Conservation (phyloP, 2,797 vertebrate species). For the Salmo trutta region DNA sequence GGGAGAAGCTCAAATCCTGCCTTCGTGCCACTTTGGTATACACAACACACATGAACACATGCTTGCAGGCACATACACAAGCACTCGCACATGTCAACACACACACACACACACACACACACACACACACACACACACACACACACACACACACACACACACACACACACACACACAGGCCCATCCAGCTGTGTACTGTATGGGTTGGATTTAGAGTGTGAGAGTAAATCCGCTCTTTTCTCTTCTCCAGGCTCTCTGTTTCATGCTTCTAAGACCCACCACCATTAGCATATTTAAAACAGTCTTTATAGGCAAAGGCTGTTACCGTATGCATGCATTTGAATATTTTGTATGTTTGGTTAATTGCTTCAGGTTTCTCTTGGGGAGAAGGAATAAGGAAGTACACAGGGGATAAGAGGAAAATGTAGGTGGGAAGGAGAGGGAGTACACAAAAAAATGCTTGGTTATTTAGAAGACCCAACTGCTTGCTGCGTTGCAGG, state of each 20-base stretch:
- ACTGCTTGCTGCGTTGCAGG: too few relatives aligned
- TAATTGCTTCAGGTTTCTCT: slow-evolving; percentile 45
- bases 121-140: neutral
- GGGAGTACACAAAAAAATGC: too few relatives aligned
- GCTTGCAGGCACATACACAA: neutral
- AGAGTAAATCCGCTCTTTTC: neutral
- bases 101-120: neutral
- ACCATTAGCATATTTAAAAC: slow-evolving; percentile 52
- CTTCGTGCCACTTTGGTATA: neutral
- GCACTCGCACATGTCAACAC: neutral
- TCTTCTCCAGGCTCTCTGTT: neutral
- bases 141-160: neutral
- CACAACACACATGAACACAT: neutral
- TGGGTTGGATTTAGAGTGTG: neutral
- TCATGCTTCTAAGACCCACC: neutral
- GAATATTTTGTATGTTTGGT: slow-evolving; percentile 36
- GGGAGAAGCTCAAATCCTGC: neutral
- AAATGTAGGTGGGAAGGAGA: neutral
- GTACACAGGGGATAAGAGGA: slow-evolving; percentile 2
- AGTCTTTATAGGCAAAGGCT: slow-evolving; percentile 26
- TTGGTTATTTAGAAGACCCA: too few relatives aligned
- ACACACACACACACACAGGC: too few relatives aligned
- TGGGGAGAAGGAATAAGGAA: neutral
- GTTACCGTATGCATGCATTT: slow-evolving; percentile 17
- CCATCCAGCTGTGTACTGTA: neutral